Evolutionary conservation across 2,888 invertebrate genomes (phyloP).

Genomic region (Sphaerophoria taeniata): DNA sequence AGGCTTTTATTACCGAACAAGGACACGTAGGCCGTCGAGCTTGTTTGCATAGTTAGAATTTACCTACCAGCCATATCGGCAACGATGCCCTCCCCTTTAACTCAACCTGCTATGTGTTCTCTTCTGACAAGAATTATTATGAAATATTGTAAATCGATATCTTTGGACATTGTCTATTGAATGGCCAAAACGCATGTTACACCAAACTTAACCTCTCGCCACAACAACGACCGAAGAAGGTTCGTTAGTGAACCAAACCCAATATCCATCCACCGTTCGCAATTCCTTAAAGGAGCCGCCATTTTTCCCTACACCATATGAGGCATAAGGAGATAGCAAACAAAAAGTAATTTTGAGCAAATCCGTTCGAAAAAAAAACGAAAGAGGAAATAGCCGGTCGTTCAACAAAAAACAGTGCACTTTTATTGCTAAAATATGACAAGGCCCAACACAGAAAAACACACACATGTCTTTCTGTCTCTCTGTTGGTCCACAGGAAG

Average conservation of each 20-base stretch:
- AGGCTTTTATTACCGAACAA: conserved; percentile 51
- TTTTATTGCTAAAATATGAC: conserved; percentile 74
- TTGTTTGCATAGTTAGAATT: conserved; percentile 39
- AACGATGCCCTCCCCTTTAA: conserved; percentile 9
- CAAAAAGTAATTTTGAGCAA: conserved; percentile 46
- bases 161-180: conserved; percentile 51
- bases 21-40: conserved; percentile 71
- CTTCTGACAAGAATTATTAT: conserved; percentile 72
- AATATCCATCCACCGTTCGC: neutral
- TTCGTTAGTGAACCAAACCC: conserved; percentile 51
- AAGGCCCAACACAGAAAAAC: conserved; percentile 35
- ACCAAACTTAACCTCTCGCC: conserved; percentile 18
- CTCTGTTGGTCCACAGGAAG: too few relatives aligned
- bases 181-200: conserved; percentile 60
- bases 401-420: conserved; percentile 48
- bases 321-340: neutral
- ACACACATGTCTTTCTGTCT: too few relatives aligned
- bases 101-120: conserved; percentile 32
- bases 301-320: conserved; percentile 32
- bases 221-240: conserved; percentile 30
- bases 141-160: conserved; percentile 74
- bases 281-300: conserved; percentile 17
- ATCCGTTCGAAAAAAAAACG: conserved; percentile 11
- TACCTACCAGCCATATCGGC: neutral
- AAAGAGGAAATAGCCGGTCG: neutral